Base-by-base conservation (phyloP, 2,888 invertebrate species). In the Hedya salicella region DNA sequence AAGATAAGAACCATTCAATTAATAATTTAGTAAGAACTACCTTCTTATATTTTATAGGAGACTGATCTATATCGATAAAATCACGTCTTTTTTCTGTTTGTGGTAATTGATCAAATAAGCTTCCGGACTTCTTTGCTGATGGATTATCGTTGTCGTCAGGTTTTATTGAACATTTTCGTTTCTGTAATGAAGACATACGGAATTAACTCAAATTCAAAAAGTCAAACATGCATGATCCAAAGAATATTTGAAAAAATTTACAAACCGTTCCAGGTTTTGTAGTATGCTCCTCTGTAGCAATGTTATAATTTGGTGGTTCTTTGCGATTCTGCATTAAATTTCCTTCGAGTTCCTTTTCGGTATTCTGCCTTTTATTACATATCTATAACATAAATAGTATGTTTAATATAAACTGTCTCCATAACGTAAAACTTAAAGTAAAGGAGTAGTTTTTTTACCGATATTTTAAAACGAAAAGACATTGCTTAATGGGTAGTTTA, bases 261-360 rank as follows among this genome's bases (percentile, higher is more conserved):
- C 62, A 48, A 40, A 72, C 71, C 68, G 61, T 71, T 78, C 76
- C 75, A 71, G 75, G 19, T 69, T 63, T 69, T 69, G 54, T 19
- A 76, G 67, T 69, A 83, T 84, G 36, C 68, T 70, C 63, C 68
- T 86, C 83, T 11, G 61, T 32, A 16, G 16, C 19, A 49, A 16
- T 19, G 49, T 49, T 56, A 25, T 49, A 42, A 40, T 14, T 3
- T n/a, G 48, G 25, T 25, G 25, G 25, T 6, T 6, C 25, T 0
- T 25, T 6, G 6, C 4, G 25, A 25, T 0, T 1, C 6, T 25
- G 25, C 5, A 6, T 6, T 25, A 25, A 0, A 25, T 25, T 50
- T 40, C 44, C 13, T 32, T 14, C 6, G 48, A 25, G 25, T 65
- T 39, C 6, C 17, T 9, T 57, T 36, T 36, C 25, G 14, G 11